Evolutionary conservation across 37 sponge, comb jelly and placozoan genomes (phyloP).

Genomic region (Axinella damicornis): DNA sequence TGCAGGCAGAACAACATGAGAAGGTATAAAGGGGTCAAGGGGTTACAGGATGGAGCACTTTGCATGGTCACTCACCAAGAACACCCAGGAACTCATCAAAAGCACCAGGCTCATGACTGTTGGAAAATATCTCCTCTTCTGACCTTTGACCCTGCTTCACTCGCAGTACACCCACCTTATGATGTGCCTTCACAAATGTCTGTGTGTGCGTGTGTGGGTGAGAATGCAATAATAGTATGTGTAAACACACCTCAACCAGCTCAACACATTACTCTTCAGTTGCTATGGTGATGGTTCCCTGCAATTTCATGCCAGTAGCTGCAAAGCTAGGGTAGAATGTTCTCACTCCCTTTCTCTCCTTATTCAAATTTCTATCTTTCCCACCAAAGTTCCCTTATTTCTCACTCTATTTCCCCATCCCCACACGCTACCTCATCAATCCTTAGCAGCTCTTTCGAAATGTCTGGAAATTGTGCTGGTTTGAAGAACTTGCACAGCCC

Average conservation of each 20-base stretch:
- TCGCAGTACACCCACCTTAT: conserved; percentile 88
- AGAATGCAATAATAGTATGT: not conserved
- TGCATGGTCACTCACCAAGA: no score
- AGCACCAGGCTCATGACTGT: conserved; percentile 74
- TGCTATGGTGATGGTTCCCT: no score
- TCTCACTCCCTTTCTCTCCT: no score
- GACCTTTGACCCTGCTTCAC: conserved; percentile 84
- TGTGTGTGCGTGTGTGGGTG: no score
- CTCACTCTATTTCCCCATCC: no score
- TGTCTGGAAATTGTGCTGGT: conserved; percentile 39
- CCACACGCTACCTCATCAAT: conserved; percentile 93
- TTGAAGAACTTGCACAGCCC: conserved; percentile 75
- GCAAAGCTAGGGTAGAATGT: not conserved
- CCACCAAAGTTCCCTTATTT: no score
- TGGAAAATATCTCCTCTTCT: conserved; percentile 92
- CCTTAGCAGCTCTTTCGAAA: conserved; percentile 80
- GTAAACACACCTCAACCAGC: not conserved
- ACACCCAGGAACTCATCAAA: conserved; percentile 78
- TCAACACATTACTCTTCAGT: not conserved
- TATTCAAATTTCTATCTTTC: no score
- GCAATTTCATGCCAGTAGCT: no score
- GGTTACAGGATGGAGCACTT: no score
- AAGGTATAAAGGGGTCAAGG: conserved; percentile 7
- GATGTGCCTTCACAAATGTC: conserved; percentile 71
- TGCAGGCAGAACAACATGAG: no score